phyloP scores from a whole-genome alignment of 2,888 invertebrate species.

The Lithophane ornitopus region DNA sequence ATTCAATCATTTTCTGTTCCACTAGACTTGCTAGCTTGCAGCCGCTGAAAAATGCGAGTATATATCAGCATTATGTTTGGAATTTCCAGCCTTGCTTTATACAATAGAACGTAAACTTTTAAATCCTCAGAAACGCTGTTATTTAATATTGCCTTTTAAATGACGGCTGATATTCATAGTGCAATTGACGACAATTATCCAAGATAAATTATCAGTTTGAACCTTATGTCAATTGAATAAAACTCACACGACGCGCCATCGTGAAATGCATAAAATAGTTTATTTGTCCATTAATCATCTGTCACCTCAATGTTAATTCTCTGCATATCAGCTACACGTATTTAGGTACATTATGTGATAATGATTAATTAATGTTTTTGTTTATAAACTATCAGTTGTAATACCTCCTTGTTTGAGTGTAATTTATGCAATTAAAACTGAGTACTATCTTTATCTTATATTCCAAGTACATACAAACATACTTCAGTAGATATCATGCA shows the following conservation, averaged over 20 bases:
- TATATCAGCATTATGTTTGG: neutral
- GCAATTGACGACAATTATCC: neutral
- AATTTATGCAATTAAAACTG: neutral
- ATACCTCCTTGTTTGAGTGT: conserved; percentile 1
- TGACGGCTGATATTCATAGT: neutral
- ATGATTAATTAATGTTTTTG: neutral
- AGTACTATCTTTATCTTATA: neutral
- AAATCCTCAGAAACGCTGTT: neutral
- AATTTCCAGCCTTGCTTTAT: neutral
- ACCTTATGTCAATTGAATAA: conserved; percentile 11
- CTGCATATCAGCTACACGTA: neutral
- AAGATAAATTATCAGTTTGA: conserved; percentile 2
- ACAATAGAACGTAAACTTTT: neutral
- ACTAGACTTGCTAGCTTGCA: neutral
- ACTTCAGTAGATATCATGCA: neutral
- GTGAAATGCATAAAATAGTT: neutral
- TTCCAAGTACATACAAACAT: neutral
- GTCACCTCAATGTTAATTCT: conserved; percentile 20
- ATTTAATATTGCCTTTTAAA: neutral
- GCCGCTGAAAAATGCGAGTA: neutral
- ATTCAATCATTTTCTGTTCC: neutral
- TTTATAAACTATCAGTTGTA: conserved; percentile 5
- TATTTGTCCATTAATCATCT: neutral
- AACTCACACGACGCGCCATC: neutral
- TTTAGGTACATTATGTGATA: conserved; percentile 1